Evolutionary conservation across 2,888 invertebrate species (phyloP).

Genomic region (Pecten maximus): DNA sequence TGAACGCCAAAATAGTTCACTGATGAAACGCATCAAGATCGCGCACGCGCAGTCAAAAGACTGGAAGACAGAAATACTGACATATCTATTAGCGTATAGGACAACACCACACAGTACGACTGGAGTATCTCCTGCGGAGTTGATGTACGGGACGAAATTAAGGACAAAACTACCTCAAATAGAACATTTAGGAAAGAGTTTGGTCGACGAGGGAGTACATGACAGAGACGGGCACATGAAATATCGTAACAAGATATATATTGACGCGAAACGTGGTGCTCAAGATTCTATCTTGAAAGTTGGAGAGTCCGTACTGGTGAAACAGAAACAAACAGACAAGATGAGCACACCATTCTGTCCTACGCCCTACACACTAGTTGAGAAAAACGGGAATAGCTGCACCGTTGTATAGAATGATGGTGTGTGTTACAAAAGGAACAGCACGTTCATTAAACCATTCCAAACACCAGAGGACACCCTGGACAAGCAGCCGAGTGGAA

Average conservation of each 20-base stretch:
- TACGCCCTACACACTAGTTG: conserved; percentile 40
- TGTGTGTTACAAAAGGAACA: conserved; percentile 46
- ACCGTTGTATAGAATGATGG: conserved; percentile 38
- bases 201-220: conserved; percentile 44
- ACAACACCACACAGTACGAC: conserved; percentile 45
- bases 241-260: conserved; percentile 45
- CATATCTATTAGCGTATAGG: conserved; percentile 56
- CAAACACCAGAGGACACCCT: background rate
- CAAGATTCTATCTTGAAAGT: conserved; percentile 38
- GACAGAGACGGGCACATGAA: conserved; percentile 44
- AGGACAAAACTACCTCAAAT: conserved; percentile 56
- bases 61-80: conserved; percentile 53
- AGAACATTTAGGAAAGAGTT: background rate
- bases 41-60: conserved; percentile 51
- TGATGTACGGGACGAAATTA: conserved; percentile 55
- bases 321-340: conserved; percentile 47
- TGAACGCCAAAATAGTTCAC: conserved; percentile 60
- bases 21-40: conserved; percentile 60
- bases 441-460: conserved; percentile 42
- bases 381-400: conserved; percentile 41
- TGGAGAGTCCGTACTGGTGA: conserved; percentile 51
- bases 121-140: conserved; percentile 49
- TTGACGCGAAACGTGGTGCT: conserved; percentile 43
- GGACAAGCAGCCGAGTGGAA: background rate
- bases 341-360: conserved; percentile 46